Evolutionary conservation across 2,113 vertebrate species (phyloP).

Genomic region (Stigmatopora argus): DNA sequence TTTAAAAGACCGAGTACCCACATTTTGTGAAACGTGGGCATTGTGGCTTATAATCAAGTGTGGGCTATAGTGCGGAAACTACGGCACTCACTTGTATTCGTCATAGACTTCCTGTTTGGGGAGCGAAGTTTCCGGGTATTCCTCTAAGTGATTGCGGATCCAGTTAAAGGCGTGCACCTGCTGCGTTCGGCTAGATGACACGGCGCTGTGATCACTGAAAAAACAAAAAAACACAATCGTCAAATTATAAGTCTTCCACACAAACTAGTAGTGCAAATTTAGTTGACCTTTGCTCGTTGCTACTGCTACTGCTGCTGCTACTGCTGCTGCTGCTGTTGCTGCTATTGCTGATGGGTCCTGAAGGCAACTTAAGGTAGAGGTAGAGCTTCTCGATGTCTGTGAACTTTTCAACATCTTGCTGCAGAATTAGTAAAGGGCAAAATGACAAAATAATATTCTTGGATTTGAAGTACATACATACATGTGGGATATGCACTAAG

Average conservation of each 20-base stretch:
- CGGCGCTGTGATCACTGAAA: conserved; percentile 84
- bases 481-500: too few relatives aligned
- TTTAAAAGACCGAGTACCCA: too few relatives aligned
- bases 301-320: conserved; percentile 74
- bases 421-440: conserved; percentile 33
- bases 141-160: conserved; percentile 94
- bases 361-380: conserved; percentile 99
- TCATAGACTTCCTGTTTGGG: conserved; percentile 99
- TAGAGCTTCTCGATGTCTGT: conserved; percentile 99
- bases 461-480: too few relatives aligned
- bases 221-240: conserved; percentile 8
- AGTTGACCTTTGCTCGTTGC: conserved; percentile 84
- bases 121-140: conserved; percentile 96
- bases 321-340: conserved; percentile 48
- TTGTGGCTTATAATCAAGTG: too few relatives aligned
- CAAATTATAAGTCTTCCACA: not conserved
- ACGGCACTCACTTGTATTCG: conserved; percentile 89
- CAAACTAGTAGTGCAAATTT: not conserved
- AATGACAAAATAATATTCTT: not conserved
- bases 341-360: conserved; percentile 86
- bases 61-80: too few relatives aligned
- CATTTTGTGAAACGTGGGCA: too few relatives aligned
- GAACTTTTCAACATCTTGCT: conserved; percentile 99
- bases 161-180: conserved; percentile 96
- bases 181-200: conserved; percentile 93